phyloP scores from a whole-genome alignment of 2,113 vertebrate species.

The Solea solea region DNA sequence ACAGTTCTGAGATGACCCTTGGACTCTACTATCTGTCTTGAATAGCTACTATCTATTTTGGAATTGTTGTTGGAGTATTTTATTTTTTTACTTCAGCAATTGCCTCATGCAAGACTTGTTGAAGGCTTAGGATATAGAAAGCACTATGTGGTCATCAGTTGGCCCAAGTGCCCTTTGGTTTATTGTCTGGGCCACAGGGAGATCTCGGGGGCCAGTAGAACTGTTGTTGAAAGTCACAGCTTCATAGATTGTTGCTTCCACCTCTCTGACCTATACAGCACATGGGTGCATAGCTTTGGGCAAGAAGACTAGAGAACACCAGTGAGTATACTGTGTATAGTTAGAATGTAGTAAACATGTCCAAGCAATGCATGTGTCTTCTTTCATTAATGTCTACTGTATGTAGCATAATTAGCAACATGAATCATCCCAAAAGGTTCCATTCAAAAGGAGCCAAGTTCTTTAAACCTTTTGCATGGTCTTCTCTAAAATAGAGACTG shows the following conservation, averaged over 20 bases:
- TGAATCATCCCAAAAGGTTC: too few species aligned
- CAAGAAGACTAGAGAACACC: constrained; percentile 60
- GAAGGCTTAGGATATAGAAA: not conserved
- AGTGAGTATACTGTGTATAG: not conserved
- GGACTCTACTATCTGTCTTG: too few species aligned
- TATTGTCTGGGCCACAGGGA: constrained; percentile 59
- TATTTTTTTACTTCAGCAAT: too few species aligned
- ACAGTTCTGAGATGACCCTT: too few species aligned
- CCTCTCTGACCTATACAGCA: constrained; percentile 59
- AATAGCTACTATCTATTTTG: too few species aligned
- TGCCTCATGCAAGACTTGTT: not conserved
- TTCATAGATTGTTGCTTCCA: constrained; percentile 66
- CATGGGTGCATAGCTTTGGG: constrained; percentile 41
- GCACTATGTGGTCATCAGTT: constrained; percentile 34
- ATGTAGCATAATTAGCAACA: too few species aligned
- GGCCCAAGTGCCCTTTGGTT: constrained; percentile 32
- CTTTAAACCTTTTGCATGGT: too few species aligned
- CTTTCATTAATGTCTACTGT: too few species aligned
- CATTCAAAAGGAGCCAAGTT: too few species aligned
- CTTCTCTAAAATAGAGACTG: too few species aligned
- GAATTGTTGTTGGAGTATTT: too few species aligned
- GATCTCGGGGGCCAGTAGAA: constrained; percentile 52
- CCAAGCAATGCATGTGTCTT: too few species aligned
- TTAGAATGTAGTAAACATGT: not conserved
- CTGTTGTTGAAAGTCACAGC: constrained; percentile 57